Evolutionary conservation across 2,113 vertebrate species (phyloP), one percentile per base, ranked within the genome.

Genomic region (Passer montanus): DNA sequence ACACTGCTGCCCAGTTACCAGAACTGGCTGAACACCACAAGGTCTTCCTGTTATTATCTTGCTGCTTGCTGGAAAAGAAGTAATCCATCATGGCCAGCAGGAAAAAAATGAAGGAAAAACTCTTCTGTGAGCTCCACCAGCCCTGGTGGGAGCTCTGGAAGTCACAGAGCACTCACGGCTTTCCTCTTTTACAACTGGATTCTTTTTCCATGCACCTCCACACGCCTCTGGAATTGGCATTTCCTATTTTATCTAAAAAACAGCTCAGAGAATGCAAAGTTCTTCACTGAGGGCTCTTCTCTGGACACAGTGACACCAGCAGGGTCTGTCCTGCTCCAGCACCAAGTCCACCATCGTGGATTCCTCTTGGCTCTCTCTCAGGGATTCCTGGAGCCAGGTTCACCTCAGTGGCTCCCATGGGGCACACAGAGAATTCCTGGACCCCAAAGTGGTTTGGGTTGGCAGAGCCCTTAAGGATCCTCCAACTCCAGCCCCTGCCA

Each of bases 261-360:
- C 50, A 73, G 82, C 22, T 33, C 47, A 49, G 52, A 6, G 53
- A 87, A 62, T 0, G 4, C 31, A 5, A 49, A 89, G 39, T 4
- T 46, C 67, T n/a, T n/a, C 15, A 2, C 26, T 17, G 78, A 24
- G 60, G 63, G 66, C 0, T 69, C 44, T 24, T 6, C 33, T 7
- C 77, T n/a, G 52, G 44, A 3, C 27, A 6, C 9, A 20, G 68
- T 5, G 52, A 20, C 52, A 11, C 10, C 60, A 12, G 8, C 52
- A 46, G 60, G 52, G 27, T 2, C 23, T 46, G 60, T 5, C 26
- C 33, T 33, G 68, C 59, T 11, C 59, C 59, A 12, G 75, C 49
- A 21, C 20, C 24, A 23, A 2, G 0, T 10, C 28, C 55, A 39
- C 4, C n/a, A 47, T 0, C 11, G 1, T 1, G 19, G 28, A 7